These are phyloP conservation scores for Tenthredo notha DNA, from an alignment of 2,888 invertebrate species.

Conservation along the genomic window DNA sequence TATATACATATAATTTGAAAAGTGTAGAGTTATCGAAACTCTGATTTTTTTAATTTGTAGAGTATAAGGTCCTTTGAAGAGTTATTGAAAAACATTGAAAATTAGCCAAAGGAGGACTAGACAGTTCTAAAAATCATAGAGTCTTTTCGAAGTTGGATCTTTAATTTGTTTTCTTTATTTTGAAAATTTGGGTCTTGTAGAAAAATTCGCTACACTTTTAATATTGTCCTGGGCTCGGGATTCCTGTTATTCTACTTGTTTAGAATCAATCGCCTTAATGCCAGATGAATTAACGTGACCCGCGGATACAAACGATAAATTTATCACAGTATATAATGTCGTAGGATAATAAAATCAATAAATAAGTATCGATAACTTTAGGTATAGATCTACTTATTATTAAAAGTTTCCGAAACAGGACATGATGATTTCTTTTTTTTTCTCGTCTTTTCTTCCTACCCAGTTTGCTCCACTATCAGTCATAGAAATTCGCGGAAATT, in stretches of 20 bases:
- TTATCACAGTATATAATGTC: neutral
- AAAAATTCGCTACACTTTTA: neutral
- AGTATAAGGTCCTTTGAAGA: neutral
- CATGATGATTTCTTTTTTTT: neutral
- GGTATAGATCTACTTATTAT: neutral
- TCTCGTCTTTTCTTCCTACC: neutral
- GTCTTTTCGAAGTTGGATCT: neutral
- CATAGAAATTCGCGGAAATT: neutral
- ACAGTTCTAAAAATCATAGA: neutral
- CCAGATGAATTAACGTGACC: conserved; percentile 14
- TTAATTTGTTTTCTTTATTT: neutral
- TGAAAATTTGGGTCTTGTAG: neutral
- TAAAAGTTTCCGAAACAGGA: neutral
- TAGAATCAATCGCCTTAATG: conserved; percentile 17
- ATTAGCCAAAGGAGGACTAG: neutral
- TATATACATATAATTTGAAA: neutral
- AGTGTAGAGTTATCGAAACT: neutral
- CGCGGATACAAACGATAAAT: neutral
- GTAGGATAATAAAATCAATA: neutral
- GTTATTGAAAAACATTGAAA: neutral
- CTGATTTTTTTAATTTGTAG: neutral
- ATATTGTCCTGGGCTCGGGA: neutral
- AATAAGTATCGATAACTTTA: neutral
- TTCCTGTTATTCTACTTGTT: neutral
- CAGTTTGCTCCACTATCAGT: neutral